Evolutionary conservation across 2,113 vertebrate species (phyloP).

Genomic region (Microtus oregoni): DNA sequence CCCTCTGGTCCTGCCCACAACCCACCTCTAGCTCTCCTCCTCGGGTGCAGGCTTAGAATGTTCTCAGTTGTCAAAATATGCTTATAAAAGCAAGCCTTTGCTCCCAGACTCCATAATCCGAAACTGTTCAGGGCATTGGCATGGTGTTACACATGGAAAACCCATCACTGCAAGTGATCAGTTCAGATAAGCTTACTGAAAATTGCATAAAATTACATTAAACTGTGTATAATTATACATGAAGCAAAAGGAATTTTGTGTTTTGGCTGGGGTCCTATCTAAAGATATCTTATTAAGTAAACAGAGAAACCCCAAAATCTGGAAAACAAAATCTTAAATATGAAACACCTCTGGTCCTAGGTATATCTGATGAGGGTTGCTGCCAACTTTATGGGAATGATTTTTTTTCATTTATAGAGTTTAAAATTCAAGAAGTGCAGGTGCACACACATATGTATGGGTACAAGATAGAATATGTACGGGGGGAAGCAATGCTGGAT

Average conservation of each 20-base stretch:
- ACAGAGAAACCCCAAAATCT: not conserved
- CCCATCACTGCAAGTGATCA: not conserved
- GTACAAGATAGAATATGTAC: not conserved
- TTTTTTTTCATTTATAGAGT: not conserved
- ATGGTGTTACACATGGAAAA: not conserved
- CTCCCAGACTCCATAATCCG: not conserved
- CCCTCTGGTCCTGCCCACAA: not conserved
- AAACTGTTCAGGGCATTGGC: not conserved
- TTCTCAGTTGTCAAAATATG: not conserved
- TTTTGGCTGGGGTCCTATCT: not conserved
- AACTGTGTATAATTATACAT: not conserved
- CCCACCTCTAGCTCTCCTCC: not conserved
- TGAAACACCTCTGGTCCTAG: not conserved
- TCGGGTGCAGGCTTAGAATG: not conserved
- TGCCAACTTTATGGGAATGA: not conserved
- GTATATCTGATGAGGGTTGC: not conserved
- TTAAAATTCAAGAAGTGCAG: not conserved
- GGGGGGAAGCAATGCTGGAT: not conserved
- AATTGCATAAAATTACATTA: not conserved
- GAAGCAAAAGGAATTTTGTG: not conserved
- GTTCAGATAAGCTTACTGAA: not conserved
- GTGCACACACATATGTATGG: not conserved
- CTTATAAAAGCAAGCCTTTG: not conserved
- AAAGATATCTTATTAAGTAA: not conserved
- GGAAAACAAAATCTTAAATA: not conserved